Evolutionary conservation across 2,113 vertebrate genomes (phyloP).

Genomic region (Lasiurus cinereus): DNA sequence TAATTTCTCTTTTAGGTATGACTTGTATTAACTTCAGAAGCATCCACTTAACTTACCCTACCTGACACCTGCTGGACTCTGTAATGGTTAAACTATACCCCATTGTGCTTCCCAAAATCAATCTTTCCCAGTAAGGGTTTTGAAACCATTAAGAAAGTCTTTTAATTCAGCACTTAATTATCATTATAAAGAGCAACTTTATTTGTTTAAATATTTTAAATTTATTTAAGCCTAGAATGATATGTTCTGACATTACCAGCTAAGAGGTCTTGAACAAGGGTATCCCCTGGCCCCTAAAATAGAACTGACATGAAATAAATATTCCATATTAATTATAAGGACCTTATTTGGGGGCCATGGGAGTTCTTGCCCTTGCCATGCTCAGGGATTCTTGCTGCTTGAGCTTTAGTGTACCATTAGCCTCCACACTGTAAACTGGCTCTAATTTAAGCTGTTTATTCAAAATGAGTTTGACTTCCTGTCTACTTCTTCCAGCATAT

Average conservation of each 20-base stretch:
- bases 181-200: background rate
- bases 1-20: conserved; percentile 6
- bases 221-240: background rate
- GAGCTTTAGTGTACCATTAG: background rate
- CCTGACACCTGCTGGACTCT: background rate
- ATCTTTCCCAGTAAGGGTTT: background rate
- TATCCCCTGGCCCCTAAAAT: background rate
- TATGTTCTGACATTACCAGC: background rate
- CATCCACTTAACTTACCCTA: background rate
- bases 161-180: background rate
- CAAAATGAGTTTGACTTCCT: background rate
- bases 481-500: background rate
- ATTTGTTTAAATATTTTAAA: conserved; percentile 7
- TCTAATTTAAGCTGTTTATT: background rate
- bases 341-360: background rate
- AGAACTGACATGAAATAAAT: background rate
- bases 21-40: conserved; percentile 15
- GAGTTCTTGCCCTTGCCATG: background rate
- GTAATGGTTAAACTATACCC: background rate
- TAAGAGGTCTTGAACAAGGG: background rate
- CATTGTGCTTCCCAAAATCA: background rate
- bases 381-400: background rate
- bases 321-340: background rate
- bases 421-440: background rate
- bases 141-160: background rate